phyloP scores from a whole-genome alignment of 2,888 invertebrate species.

The Melangyna quadrimaculata region DNA sequence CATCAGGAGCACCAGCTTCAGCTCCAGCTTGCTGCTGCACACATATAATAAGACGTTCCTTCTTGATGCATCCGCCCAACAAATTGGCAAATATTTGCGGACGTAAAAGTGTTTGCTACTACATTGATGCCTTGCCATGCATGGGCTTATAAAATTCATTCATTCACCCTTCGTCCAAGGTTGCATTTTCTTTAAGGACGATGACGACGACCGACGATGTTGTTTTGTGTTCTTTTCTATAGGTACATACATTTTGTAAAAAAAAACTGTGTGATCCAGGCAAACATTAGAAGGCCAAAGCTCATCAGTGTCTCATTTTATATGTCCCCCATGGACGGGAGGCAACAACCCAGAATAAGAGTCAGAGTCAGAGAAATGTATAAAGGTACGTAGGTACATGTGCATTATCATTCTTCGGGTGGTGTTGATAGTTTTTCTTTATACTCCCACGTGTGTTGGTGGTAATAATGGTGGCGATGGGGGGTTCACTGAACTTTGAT shows the following conservation, averaged over 20 bases:
- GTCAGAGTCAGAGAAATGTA: constrained; percentile 12
- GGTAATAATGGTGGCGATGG: background rate
- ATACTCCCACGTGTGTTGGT: background rate
- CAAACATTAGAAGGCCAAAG: constrained; percentile 38
- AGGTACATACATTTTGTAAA: constrained; percentile 25
- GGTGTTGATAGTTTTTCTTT: background rate
- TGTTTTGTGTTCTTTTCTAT: constrained; percentile 34
- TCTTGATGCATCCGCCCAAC: constrained; percentile 60
- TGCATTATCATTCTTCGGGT: constrained; percentile 23
- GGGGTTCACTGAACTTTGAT: constrained; percentile 70
- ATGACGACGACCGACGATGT: background rate
- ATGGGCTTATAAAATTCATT: constrained; percentile 3
- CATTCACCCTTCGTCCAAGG: constrained; percentile 35
- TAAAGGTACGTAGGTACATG: too few relatives aligned
- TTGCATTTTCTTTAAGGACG: constrained; percentile 51
- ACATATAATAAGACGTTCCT: constrained; percentile 31
- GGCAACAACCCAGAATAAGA: background rate
- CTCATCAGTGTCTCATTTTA: constrained; percentile 65
- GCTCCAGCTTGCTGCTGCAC: constrained; percentile 21
- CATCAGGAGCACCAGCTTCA: too few relatives aligned
- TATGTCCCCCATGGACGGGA: constrained; percentile 52
- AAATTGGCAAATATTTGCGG: constrained; percentile 70
- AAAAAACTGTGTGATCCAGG: background rate
- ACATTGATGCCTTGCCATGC: constrained; percentile 48
- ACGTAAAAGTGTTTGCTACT: constrained; percentile 66